Base-by-base conservation (phyloP, 1,140 invertebrate genomes). In the Drosophila rufa region DNA sequence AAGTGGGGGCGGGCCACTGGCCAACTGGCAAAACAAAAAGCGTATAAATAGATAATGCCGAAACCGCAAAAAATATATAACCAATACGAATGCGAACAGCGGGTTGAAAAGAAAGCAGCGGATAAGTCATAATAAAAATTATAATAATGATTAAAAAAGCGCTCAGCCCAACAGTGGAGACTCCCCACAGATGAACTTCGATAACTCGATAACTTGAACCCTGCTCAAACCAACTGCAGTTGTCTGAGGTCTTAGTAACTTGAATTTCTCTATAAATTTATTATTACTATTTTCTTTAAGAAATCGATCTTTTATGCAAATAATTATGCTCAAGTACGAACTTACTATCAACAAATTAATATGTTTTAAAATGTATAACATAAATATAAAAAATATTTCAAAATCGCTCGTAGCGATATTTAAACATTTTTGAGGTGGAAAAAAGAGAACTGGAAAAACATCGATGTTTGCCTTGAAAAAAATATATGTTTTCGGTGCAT, bases 111-210 rank as follows among this genome's bases (percentile, higher is more conserved):
- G 84, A 87, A 87, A 89, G 84, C 84, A 66, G 82, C 79, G 58
- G 80, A 84, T 73, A 74, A 71, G 68, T 60, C 80, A 84, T 78
- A 71, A 90, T 84, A 82, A 66, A 80, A 78, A 89, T 83, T 80
- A 89, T 87, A 78, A 87, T 87, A 74, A 87, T 87, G 77, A 89
- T 87, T 89, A 84, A 87, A 87, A 85, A 82, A 79, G 68, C 59
- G 62, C 67, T 33, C 22, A 62, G 42, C 43, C 22, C 76, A 61
- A 56, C 53, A 56, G 53, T 56, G 53, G 51, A 17, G 17, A 9
- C 51, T 55, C 17, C 1, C 17, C 5, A 15, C 51, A 38, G 19
- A 38, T 12, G 12, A 22, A 55, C 12, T 38, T 15, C 8, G 17
- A 55, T 55, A 55, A 36, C 1, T n/a, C n/a, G n/a, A 53, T 33